A percentile compares a stretch with the other conserved stretches of the same genome.
Conservation (phyloP, 2,888 invertebrate species). For the Drosophila subsilvestris region DNA sequence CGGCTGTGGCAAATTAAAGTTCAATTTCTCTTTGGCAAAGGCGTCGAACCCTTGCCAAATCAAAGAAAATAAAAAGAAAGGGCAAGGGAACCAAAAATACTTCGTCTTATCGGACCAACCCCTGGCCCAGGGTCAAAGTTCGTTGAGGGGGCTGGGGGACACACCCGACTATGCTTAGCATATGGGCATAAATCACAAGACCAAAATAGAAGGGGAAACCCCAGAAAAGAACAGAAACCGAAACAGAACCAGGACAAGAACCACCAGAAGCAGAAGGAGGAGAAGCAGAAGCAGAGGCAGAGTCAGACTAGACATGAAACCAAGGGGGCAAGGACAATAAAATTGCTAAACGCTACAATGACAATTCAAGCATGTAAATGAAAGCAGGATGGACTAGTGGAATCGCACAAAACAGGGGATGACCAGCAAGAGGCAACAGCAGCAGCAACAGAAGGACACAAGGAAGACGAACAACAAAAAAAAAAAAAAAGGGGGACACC, state of each 20-base stretch:
- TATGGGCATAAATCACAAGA: conserved; percentile 78
- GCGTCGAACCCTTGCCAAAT: conserved; percentile 59
- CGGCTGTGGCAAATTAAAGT: conserved; percentile 78
- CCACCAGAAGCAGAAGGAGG: not conserved
- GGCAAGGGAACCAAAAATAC: not conserved
- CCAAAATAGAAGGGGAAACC: conserved; percentile 39
- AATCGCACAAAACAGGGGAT: conserved; percentile 25
- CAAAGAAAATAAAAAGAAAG: conserved; percentile 45
- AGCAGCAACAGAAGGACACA: conserved; percentile 23
- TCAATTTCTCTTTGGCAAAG: conserved; percentile 58
- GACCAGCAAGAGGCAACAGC: conserved; percentile 42
- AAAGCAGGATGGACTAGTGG: conserved; percentile 52
- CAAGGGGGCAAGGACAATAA: conserved; percentile 66
- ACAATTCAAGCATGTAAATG: conserved; percentile 81
- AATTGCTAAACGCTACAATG: conserved; percentile 80
- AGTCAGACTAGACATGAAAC: conserved; percentile 34
- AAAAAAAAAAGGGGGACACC: not conserved
- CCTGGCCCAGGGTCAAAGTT: conserved; percentile 73
- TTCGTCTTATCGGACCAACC: conserved; percentile 39
- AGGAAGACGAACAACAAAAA: not conserved
- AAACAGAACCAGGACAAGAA: conserved; percentile 1
- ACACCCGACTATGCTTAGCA: conserved; percentile 55
- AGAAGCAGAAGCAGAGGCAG: not conserved
- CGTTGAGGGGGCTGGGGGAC: conserved; percentile 13
- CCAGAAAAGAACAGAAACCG: conserved; percentile 26